These are phyloP conservation scores for Alethe diademata DNA, from an alignment of 2,113 vertebrate genomes.

Conservation along the genomic window DNA sequence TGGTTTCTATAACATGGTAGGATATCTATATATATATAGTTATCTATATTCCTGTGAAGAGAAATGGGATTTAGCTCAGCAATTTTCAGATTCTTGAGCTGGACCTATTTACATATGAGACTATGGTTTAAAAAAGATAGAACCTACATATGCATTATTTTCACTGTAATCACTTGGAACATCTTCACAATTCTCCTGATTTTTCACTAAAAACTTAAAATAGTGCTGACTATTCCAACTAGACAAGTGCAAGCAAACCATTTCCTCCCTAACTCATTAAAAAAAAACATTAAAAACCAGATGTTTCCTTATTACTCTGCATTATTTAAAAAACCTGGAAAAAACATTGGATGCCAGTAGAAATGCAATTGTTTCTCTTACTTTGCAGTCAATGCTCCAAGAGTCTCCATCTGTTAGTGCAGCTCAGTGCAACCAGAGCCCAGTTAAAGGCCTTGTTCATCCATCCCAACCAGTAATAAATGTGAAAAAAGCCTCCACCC, in stretches of 20 bases:
- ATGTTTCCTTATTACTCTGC: not conserved
- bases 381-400: not conserved
- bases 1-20: not conserved
- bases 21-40: not conserved
- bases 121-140: not conserved
- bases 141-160: not conserved
- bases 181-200: not conserved
- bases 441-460: not conserved
- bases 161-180: not conserved
- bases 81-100: not conserved
- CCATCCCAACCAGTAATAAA: not conserved
- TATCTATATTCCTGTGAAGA: not conserved
- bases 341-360: not conserved
- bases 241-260: not conserved
- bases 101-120: not conserved
- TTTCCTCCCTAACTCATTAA: not conserved
- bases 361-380: not conserved
- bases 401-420: not conserved
- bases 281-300: not conserved
- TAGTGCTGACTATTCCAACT: not conserved
- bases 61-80: not conserved
- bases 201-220: not conserved
- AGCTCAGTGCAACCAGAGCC: not conserved
- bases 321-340: not conserved
- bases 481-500: not conserved